Base-by-base conservation (phyloP, 2,113 vertebrate species). In the Lycaon pictus region DNA sequence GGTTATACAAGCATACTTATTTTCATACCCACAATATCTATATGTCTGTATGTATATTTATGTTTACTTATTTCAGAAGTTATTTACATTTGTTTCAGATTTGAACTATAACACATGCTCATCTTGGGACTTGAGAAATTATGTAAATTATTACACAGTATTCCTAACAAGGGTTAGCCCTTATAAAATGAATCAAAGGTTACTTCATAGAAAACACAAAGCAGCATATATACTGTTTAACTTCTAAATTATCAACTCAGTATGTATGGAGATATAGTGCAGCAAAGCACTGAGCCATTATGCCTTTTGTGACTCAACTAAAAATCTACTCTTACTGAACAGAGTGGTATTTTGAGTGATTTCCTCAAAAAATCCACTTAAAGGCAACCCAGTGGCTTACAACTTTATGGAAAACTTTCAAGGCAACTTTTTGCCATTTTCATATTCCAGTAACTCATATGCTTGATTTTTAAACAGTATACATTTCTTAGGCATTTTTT, bases 301-400 rank as follows among this genome's bases (percentile, higher is more conserved):
- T 2, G 11, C 37, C 19, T 69, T 69, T 69, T 67, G 32, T 29
- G 53, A 92, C 35, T 77, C 32, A 95, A 90, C 2, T 48, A 19
- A 15, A 77, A 81, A 63, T 3, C 63, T 69, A 35, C 13, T 82
- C 67, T 87, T 83, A 62, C 17, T 23, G 11, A 91, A 56, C 12
- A 71, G 2, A 95, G 22, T 35, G 23, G 32, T 6, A 16, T 83
- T 95, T 88, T 87, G 19, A 88, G 19, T 32, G 7, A 74, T 76
- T 95, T 93, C 29, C 12, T 93, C n/a, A 92, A 77, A 86, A 97
- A 93, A 81, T 48, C 17, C 19, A 81, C 27, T 32, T 65, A 95
- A 93, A 96, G 19, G 4, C 9, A 88, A 3, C 60, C 53, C 32
- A 29, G 5, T 10, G 29, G 15, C 15, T 95, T 82, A 80, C 8